Conservation (phyloP, 2,113 vertebrate species). For the rat (Rattus norvegicus) region DNA sequence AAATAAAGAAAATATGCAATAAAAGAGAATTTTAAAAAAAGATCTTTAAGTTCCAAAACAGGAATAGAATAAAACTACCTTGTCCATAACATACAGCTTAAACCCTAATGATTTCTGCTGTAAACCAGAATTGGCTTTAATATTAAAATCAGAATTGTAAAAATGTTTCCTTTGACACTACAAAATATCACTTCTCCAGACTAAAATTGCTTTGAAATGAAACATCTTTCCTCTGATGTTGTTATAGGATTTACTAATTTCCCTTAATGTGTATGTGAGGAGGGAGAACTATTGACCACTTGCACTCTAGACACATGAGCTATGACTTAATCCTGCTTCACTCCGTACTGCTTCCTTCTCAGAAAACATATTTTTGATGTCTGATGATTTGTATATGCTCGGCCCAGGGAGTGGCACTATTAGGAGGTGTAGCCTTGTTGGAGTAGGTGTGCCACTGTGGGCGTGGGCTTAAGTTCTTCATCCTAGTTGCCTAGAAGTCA, state of each 20-base stretch:
- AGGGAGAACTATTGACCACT: neutral
- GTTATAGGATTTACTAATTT: neutral
- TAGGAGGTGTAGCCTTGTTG: no score
- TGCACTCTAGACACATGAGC: neutral
- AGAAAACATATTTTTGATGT: neutral
- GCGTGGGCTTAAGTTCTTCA: no score
- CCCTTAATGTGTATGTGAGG: neutral
- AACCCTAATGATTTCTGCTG: neutral
- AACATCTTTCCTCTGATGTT: neutral
- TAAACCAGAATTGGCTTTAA: neutral
- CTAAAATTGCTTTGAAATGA: conserved; percentile 15
- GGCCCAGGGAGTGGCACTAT: no score
- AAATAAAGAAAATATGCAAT: no score
- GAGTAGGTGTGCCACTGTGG: no score
- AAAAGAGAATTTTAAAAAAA: no score
- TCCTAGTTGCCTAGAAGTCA: no score
- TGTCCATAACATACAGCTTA: neutral
- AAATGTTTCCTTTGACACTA: neutral
- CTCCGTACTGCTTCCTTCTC: neutral
- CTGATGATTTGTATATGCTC: no score
- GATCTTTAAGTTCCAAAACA: conserved; percentile 5
- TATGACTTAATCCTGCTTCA: neutral
- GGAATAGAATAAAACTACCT: neutral
- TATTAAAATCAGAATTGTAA: neutral
- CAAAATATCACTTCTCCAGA: neutral